Percentiles rank a stretch among this genome's conserved stretches.
Evolutionary conservation across 2,797 vertebrate species (phyloP).

Genomic region (Prunella strophiata): DNA sequence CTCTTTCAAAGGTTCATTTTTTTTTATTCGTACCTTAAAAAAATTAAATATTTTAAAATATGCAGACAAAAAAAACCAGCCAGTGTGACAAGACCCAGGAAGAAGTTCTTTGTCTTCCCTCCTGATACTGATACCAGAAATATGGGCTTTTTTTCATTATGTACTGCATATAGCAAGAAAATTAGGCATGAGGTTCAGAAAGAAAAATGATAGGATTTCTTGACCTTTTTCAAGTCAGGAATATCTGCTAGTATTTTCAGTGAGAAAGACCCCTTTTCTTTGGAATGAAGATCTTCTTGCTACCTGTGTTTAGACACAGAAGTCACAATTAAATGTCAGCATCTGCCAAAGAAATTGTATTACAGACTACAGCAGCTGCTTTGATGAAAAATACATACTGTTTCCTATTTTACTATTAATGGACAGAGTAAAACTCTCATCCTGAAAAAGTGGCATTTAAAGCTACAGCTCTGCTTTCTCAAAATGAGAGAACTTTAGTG

Average conservation of each 20-base stretch:
- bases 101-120: neutral
- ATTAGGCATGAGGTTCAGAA: neutral
- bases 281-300: neutral
- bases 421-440: neutral
- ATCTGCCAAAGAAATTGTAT: slow-evolving; percentile 18
- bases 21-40: neutral
- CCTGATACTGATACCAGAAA: neutral
- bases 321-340: neutral
- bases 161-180: neutral
- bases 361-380: slow-evolving; percentile 25
- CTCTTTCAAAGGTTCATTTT: neutral
- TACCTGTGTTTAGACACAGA: slow-evolving; percentile 4
- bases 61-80: accelerated
- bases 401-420: neutral
- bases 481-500: neutral
- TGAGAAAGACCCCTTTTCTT: neutral
- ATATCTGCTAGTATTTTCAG: neutral
- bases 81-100: neutral
- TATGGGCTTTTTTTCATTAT: accelerated
- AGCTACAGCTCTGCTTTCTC: neutral
- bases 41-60: neutral
- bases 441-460: neutral
- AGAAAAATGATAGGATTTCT: neutral
- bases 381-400: neutral
- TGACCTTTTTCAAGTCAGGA: neutral